Base-by-base conservation (phyloP, 2,797 vertebrate genomes). In the Onychomys leucogaster region DNA sequence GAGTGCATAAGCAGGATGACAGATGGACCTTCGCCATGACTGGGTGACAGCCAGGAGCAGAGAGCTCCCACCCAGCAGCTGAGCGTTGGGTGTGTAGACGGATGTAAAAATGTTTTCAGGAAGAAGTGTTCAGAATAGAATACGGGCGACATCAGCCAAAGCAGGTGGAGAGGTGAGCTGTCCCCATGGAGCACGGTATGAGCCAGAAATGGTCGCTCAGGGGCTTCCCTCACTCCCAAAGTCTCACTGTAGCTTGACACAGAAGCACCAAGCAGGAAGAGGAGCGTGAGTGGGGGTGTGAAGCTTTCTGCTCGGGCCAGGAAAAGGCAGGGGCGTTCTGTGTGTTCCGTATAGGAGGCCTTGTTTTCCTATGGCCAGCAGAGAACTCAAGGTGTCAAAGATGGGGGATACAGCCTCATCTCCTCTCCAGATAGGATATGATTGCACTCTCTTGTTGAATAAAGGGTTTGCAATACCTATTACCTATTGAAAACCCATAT, bases 101-200 rank as follows among this genome's bases (percentile, higher is more conserved):
- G 41, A 86, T 81, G 4, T 65, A 80, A 82, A 92, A 91, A 43
- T 69, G 63, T 89, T 83, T 97, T 71, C 92, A 34, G 95, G 94
- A 97, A 95, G 59, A 91, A 80, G 71, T 90, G 46, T 91, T 88
- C 25, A 69, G 88, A 90, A 59, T 88, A 94, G 90, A 89, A 83
- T 49, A 63, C 75, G 23, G 29, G 67, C 69, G 81, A 95, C 55
- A 21, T 96, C 93, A 92, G 46, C 87, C 0, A 1, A 83, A 65
- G 13, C 6, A 55, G 83, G 46, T 37, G 37, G 84, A 78, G 86
- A 87, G 19, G 1, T 16, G 6, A 43, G n/a, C 14, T 0, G 43
- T 73, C 32, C 23, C 63, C 0, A 0, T 0, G 61, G 32, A 34
- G 37, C 63, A 16, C 9, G n/a, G 69, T n/a, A 10, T 9, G 37